Percentiles rank a stretch among this genome's conserved stretches.
Conservation (phyloP, 2,113 vertebrate species). For the Macroglossus sobrinus region DNA sequence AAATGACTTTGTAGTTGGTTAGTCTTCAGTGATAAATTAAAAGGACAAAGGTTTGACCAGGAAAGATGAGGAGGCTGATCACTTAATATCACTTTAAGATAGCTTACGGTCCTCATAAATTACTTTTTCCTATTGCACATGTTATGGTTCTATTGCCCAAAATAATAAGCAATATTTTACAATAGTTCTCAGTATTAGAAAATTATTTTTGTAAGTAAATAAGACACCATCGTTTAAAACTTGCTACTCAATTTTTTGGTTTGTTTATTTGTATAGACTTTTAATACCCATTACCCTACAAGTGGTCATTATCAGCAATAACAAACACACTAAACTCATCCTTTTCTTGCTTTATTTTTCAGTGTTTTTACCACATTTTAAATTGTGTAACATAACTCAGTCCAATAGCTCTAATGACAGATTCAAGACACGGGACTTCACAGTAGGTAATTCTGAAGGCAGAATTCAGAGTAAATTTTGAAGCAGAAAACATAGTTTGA, state of each 20-base stretch:
- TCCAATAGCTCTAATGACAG: background rate
- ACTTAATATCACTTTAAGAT: background rate
- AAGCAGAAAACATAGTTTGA: background rate
- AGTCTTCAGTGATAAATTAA: background rate
- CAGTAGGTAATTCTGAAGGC: background rate
- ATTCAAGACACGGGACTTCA: background rate
- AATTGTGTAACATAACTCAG: background rate
- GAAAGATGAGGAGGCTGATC: background rate
- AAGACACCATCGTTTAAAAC: conserved; percentile 15
- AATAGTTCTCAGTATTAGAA: background rate
- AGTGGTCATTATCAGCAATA: background rate
- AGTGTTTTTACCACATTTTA: conserved; percentile 38
- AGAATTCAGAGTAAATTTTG: too few species aligned
- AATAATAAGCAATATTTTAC: background rate
- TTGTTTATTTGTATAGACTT: conserved; percentile 34
- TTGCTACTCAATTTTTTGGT: background rate
- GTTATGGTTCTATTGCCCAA: background rate
- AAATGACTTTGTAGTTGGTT: background rate
- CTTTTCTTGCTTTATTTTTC: conserved; percentile 25
- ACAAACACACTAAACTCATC: background rate
- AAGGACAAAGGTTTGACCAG: background rate
- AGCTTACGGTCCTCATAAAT: background rate
- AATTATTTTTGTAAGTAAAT: conserved; percentile 23
- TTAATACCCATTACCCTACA: background rate
- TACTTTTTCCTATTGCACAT: background rate